Evolutionary conservation across 2,888 invertebrate species (phyloP), one percentile per base, ranked within the genome.

Genomic region (Malthinus flaveolus): DNA sequence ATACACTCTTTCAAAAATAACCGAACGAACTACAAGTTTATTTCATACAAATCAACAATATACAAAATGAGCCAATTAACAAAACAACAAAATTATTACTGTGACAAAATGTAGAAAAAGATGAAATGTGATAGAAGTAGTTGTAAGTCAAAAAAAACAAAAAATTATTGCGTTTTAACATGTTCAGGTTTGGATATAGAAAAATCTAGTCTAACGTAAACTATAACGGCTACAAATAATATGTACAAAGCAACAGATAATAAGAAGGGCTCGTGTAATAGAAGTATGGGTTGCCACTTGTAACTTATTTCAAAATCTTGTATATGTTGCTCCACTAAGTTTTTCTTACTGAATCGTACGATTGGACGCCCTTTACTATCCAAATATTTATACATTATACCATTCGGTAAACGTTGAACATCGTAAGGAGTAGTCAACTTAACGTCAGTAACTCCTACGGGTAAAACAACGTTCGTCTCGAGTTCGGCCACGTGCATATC

Each of bases 291-390:
- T 32, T 93, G 89, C 85, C 95, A 97, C 67, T 87, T 88, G 78
- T 97, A 98, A 63, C 88, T 87, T 37, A 97, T 80, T 78, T 92
- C 90, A 76, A 99, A 93, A 78, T 95, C 93, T 79, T 95, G 92
- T 72, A 98, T 98, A 75, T 99, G 99, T 74, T 93, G 92, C 74
- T 98, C 97, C 0, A 97, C 95, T 61, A 99, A 81, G 81, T 97
- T 96, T 12, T 80, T 85, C 77, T 93, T 91, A 1, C 85, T 83
- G 53, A 97, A 86, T 7, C 87, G 82, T 52, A 99, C 84, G 0
- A 97, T 95, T 0, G 95, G 92, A 52, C 99, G 88, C 0, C 97
- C 99, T 67, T 89, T 87, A 0, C 93, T 93, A 76, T 99, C 99
- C 72, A 99, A 83, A 76, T 98, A 99, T 3, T 99, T 98, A 75